A percentile compares a stretch with the other conserved stretches of the same genome.
Evolutionary conservation across 2,113 vertebrate genomes (phyloP).

Genomic region (Petrocephalus zakoni): DNA sequence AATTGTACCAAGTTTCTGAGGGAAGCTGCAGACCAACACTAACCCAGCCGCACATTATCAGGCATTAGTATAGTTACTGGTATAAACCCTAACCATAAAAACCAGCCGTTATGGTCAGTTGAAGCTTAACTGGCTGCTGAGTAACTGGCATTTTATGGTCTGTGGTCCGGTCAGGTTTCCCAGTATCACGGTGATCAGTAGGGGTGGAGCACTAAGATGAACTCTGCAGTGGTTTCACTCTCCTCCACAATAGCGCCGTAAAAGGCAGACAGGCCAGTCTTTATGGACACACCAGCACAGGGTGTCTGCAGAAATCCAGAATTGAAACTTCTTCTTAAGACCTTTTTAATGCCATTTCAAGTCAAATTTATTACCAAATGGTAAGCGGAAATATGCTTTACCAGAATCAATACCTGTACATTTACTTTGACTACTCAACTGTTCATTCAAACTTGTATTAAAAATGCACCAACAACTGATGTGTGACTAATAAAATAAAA

Average conservation of each 20-base stretch:
- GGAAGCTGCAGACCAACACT: not conserved
- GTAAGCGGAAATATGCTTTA: not conserved
- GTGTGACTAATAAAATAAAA: not conserved
- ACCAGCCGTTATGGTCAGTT: not conserved
- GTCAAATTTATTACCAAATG: not conserved
- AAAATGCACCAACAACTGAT: not conserved
- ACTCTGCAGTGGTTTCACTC: not conserved
- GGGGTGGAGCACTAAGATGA: not conserved
- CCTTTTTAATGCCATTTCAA: too few relatives aligned
- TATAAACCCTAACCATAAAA: not conserved
- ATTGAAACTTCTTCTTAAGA: not conserved
- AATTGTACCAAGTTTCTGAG: not conserved
- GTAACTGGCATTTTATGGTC: not conserved
- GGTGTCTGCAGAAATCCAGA: not conserved
- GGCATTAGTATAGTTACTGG: not conserved
- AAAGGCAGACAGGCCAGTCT: not conserved
- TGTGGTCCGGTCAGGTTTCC: not conserved
- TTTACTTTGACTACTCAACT: not conserved
- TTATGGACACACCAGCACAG: not conserved
- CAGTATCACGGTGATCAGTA: not conserved
- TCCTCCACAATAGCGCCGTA: not conserved
- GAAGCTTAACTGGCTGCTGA: not conserved
- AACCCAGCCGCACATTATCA: not conserved
- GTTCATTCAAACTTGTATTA: not conserved
- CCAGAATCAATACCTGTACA: not conserved